phyloP scores from a whole-genome alignment of 1,140 invertebrate genomes.

The Plodia interpunctella region DNA sequence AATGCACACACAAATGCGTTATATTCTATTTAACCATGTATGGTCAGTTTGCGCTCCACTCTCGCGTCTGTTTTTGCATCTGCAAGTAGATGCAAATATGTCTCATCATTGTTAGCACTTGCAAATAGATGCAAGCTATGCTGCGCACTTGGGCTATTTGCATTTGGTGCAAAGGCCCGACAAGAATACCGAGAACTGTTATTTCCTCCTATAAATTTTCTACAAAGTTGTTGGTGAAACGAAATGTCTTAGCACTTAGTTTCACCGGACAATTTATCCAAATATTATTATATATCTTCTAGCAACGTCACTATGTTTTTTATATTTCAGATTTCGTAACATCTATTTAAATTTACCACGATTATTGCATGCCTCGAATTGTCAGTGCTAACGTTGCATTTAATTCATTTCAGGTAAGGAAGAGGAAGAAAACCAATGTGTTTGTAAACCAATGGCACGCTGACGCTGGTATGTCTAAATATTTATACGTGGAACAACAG shows the following conservation, averaged over 20 bases:
- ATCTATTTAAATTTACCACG: too few relatives aligned
- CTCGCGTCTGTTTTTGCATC: background rate
- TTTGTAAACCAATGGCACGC: background rate
- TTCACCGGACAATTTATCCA: too few relatives aligned
- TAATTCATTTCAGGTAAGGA: background rate
- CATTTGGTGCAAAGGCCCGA: background rate
- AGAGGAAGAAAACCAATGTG: background rate
- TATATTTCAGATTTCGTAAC: too few relatives aligned
- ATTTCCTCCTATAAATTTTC: background rate
- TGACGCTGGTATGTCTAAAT: background rate
- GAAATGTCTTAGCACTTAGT: too few relatives aligned
- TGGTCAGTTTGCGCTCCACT: too few relatives aligned
- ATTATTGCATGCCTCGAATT: too few relatives aligned
- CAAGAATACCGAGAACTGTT: background rate
- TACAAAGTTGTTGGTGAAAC: background rate
- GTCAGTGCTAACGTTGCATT: background rate
- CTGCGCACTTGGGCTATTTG: background rate
- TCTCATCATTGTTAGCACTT: background rate
- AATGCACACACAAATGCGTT: too few relatives aligned
- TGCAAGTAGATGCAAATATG: background rate
- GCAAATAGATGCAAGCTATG: background rate
- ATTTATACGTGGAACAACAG: background rate
- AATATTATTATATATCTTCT: too few relatives aligned
- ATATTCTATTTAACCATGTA: too few relatives aligned
- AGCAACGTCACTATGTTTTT: too few relatives aligned